Conservation (phyloP, 2,797 vertebrate species). For the Gadopsis bispinosus region DNA sequence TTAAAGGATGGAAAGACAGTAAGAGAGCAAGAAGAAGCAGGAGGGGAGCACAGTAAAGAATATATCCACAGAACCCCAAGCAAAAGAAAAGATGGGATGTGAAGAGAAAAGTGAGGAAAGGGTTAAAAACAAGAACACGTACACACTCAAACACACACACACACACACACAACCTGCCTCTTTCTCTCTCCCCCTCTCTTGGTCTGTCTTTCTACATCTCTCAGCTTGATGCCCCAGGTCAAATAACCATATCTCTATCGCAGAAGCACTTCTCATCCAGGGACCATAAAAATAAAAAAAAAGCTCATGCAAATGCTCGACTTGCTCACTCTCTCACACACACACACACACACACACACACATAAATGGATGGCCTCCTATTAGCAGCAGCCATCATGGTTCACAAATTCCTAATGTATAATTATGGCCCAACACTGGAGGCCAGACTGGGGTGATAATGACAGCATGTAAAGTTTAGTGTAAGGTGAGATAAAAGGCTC, state of each 20-base stretch:
- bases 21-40: constrained; percentile 36
- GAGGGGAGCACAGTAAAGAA: constrained; percentile 44
- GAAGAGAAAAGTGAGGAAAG: constrained; percentile 49
- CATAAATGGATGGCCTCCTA: constrained; percentile 37
- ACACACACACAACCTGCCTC: constrained; percentile 26
- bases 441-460: constrained; percentile 51
- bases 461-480: constrained; percentile 25
- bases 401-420: constrained; percentile 55
- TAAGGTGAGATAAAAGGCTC: constrained; percentile 55
- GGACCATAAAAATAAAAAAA: constrained; percentile 50
- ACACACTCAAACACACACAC: constrained; percentile 18
- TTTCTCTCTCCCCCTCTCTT: constrained; percentile 42
- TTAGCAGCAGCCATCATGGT: constrained; percentile 64
- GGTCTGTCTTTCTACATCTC: constrained; percentile 74
- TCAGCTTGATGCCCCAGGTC: constrained; percentile 74
- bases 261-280: constrained; percentile 74
- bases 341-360: constrained; percentile 17
- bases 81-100: constrained; percentile 52
- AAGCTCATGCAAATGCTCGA: constrained; percentile 56
- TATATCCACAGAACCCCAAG: constrained; percentile 52
- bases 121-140: constrained; percentile 63
- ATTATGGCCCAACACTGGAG: constrained; percentile 56
- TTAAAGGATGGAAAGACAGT: constrained; percentile 40
- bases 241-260: constrained; percentile 81
- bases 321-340: constrained; percentile 23